Conservation (phyloP, 2,888 invertebrate species). For the Meiosimyza decipiens region DNA sequence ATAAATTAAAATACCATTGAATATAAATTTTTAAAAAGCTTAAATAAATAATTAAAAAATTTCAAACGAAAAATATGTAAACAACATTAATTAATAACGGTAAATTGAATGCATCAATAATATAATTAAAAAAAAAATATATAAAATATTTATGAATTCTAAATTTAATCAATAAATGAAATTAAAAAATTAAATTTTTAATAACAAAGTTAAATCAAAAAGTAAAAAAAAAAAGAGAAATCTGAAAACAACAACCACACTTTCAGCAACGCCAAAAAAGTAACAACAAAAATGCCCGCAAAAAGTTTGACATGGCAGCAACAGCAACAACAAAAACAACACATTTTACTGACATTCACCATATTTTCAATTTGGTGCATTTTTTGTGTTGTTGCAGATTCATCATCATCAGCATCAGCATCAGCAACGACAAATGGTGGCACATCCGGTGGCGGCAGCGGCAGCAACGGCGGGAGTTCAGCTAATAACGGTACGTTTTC, state of each 20-base stretch:
- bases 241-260: background rate
- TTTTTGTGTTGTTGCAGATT: constrained; percentile 23
- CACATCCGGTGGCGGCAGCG: constrained; percentile 38
- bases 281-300: background rate
- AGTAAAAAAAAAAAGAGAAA: background rate
- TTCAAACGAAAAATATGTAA: too few relatives aligned
- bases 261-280: constrained; percentile 7
- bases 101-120: too few relatives aligned
- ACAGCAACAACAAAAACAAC: constrained; percentile 1
- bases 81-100: too few relatives aligned
- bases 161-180: background rate
- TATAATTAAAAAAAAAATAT: background rate
- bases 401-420: constrained; percentile 26
- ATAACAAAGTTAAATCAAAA: constrained; percentile 1
- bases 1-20: too few relatives aligned
- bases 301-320: constrained; percentile 1
- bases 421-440: constrained; percentile 42
- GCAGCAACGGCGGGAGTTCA: constrained; percentile 46
- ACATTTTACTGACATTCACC: constrained; percentile 15
- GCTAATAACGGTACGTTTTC: constrained; percentile 61
- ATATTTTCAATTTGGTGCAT: constrained; percentile 21
- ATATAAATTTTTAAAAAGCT: too few relatives aligned
- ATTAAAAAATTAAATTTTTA: background rate
- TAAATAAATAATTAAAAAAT: too few relatives aligned
- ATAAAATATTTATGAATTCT: background rate